phyloP scores from a whole-genome alignment of 2,797 vertebrate species.

The Vireo griseus region DNA sequence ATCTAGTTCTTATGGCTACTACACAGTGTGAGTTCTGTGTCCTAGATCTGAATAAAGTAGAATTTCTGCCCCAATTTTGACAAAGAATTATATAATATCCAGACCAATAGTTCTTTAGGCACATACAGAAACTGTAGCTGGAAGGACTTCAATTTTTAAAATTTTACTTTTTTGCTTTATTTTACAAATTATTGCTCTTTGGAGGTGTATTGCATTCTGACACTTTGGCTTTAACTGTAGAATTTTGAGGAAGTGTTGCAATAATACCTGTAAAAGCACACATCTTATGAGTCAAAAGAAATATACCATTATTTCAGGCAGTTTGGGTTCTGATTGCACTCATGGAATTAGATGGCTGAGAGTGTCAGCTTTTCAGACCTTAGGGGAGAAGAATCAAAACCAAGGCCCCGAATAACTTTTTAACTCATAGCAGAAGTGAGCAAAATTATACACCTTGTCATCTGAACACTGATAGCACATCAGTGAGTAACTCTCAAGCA shows the following conservation, averaged over 20 bases:
- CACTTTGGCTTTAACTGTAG: neutral
- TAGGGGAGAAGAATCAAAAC: neutral
- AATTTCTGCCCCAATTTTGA: neutral
- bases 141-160: neutral
- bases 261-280: neutral
- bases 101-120: neutral
- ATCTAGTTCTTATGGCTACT: constrained; percentile 22
- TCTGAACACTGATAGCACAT: neutral
- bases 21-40: neutral
- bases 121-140: neutral
- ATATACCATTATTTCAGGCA: neutral
- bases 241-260: neutral
- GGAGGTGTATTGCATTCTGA: neutral
- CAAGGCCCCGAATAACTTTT: neutral
- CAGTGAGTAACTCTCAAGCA: neutral
- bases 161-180: neutral
- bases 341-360: neutral
- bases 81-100: neutral
- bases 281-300: neutral
- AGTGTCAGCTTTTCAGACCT: neutral
- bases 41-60: constrained; percentile 22
- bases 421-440: neutral
- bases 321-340: neutral
- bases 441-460: neutral
- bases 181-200: neutral